Evolutionary conservation across 2,797 vertebrate genomes (phyloP), one percentile per base, ranked within the genome.

Genomic region (Lophius americanus): DNA sequence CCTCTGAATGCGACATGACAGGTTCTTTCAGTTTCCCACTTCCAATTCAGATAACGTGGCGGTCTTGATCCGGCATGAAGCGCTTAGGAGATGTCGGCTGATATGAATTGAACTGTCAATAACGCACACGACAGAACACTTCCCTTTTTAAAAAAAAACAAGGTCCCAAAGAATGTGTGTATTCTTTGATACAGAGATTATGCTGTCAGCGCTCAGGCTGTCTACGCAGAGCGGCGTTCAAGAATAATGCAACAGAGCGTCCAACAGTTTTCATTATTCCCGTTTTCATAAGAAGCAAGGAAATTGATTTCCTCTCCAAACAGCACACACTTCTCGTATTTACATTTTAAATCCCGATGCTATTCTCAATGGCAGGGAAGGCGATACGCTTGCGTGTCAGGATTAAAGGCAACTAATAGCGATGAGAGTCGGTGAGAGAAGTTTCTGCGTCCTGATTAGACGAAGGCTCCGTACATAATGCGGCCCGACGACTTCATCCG

Each of bases 61-160:
- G n/a, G 77, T 79, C 70, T 73, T 88, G 82, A 90, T 90, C 85
- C 66, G 46, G 73, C 83, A 71, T 84, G 85, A 86, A 83, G 84
- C 53, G 85, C 84, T 90, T 81, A 85, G 76, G 84, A 89, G 89
- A 90, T 90, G 91, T 91, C 90, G 81, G 46, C 77, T 68, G 87
- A 92, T 90, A 89, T 91, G 89, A 92, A 92, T 89, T 76, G 85
- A 89, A 76, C 85, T 91, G 91, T 90, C 89, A 92, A 83, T 89
- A 91, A 91, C 23, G 55, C 41, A 33, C 36, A 2, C 65, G 3
- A 73, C 9, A 39, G 33, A 76, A 83, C 83, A 82, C 81, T 51
- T 64, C 68, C 80, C 78, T 84, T 87, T 88, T 78, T 23, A 1
- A 23, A 23, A 23, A 23, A 23, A 41, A 71, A 83, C 76, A 73